Evolutionary conservation across 2,797 vertebrate genomes (phyloP).

Genomic region (Pipistrellus pipistrellus): DNA sequence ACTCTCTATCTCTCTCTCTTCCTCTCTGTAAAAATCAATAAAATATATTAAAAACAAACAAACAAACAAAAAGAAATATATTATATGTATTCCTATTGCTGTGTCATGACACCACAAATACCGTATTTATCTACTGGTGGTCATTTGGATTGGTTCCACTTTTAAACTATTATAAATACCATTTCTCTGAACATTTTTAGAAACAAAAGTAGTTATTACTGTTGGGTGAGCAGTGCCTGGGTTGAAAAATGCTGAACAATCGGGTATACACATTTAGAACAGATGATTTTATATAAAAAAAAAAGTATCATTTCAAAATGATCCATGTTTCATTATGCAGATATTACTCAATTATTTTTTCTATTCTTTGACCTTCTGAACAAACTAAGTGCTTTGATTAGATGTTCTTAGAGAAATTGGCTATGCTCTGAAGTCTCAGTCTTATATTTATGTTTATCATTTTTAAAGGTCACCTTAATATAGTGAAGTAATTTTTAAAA

Average conservation of each 20-base stretch:
- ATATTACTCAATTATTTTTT: background rate
- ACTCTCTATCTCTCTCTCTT: too few species aligned
- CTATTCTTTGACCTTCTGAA: conserved; percentile 28
- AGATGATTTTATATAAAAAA: background rate
- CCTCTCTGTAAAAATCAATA: too few species aligned
- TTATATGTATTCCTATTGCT: background rate
- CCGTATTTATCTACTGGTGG: background rate
- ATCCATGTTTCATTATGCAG: background rate
- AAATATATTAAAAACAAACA: too few species aligned
- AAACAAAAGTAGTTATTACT: background rate
- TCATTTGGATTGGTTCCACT: background rate
- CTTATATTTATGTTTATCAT: conserved; percentile 20
- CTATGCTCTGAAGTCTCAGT: conserved; percentile 35
- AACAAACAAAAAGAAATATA: too few species aligned
- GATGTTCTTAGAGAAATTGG: conserved; percentile 9
- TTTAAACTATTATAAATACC: conserved; percentile 8
- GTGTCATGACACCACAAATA: background rate
- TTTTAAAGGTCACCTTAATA: conserved; percentile 35
- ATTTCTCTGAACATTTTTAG: background rate
- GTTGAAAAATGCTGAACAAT: background rate
- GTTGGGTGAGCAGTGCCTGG: background rate
- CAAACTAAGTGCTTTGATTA: background rate
- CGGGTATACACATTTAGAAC: background rate
- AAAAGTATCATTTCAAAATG: conserved; percentile 16
- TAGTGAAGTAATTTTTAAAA: conserved; percentile 6